Conservation (phyloP, 1,140 invertebrate species). For the Caenorhabditis brenneri region DNA sequence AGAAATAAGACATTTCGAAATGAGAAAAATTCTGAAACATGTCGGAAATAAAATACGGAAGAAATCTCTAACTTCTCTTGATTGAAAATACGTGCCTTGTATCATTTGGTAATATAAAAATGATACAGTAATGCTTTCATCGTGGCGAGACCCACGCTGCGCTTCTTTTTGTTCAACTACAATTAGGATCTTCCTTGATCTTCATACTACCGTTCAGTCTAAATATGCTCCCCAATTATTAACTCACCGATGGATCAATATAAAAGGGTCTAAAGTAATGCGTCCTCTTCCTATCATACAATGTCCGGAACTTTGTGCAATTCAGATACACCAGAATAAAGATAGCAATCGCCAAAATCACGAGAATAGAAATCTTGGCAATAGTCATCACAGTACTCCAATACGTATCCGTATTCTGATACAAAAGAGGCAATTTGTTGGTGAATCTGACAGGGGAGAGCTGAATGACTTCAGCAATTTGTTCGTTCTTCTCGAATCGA, state of each 20-base stretch:
- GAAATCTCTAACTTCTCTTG: too few species aligned
- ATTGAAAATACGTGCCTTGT: too few species aligned
- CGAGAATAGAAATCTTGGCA: slow-evolving; percentile 4
- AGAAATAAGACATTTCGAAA: too few species aligned
- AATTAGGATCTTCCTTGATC: too few species aligned
- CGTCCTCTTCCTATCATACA: slow-evolving; percentile 46
- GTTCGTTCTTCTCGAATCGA: slow-evolving; percentile 24
- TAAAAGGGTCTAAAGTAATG: slow-evolving; percentile 49
- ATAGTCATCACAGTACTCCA: slow-evolving; percentile 16
- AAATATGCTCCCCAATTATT: background rate
- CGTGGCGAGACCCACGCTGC: too few species aligned
- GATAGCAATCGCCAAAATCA: slow-evolving; percentile 12
- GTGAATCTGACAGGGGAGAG: background rate
- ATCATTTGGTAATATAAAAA: too few species aligned
- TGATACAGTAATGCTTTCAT: too few species aligned
- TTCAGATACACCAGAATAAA: slow-evolving; percentile 47
- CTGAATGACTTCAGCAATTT: slow-evolving; percentile 7
- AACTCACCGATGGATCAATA: slow-evolving; percentile 46
- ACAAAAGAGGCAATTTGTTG: background rate
- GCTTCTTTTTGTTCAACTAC: too few species aligned
- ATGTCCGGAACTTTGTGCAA: slow-evolving; percentile 31
- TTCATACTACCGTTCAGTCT: too few species aligned
- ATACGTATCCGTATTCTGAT: background rate
- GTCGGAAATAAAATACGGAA: too few species aligned
- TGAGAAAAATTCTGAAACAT: too few species aligned